Percentiles rank a stretch among this genome's conserved stretches.
phyloP scores from a whole-genome alignment of 2,113 vertebrate species.

The Nematolebias whitei region DNA sequence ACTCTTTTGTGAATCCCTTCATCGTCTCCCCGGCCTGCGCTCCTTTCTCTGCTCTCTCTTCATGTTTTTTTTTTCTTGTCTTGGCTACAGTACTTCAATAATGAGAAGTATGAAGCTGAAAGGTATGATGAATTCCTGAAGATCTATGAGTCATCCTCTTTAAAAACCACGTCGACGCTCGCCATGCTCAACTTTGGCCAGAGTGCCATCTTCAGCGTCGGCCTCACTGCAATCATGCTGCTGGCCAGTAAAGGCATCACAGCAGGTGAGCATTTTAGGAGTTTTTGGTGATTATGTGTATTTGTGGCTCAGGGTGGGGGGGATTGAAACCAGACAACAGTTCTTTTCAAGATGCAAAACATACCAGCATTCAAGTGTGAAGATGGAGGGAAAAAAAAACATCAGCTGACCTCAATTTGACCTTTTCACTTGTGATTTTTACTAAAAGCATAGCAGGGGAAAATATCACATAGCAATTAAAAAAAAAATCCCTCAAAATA shows the following conservation, averaged over 20 bases:
- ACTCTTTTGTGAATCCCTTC: constrained; percentile 29
- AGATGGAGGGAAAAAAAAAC: neutral
- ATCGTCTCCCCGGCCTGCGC: constrained; percentile 20
- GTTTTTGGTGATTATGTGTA: neutral
- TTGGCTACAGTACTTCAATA: constrained; percentile 93
- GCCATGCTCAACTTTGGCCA: constrained; percentile 98
- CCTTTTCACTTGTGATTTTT: constrained; percentile 11
- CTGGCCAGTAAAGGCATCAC: constrained; percentile 94
- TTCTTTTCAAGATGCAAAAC: neutral
- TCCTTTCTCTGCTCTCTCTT: constrained; percentile 14
- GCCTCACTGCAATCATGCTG: constrained; percentile 92
- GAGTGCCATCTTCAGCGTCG: constrained; percentile 91
- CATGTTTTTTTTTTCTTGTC: constrained; percentile 12
- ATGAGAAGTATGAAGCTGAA: constrained; percentile 95
- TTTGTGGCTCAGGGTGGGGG: neutral
- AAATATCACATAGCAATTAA: constrained; percentile 17
- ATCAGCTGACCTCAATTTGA: constrained; percentile 14
- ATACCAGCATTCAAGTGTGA: neutral
- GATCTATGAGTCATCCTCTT: constrained; percentile 89
- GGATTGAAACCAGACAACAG: neutral
- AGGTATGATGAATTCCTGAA: constrained; percentile 92
- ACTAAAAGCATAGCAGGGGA: neutral
- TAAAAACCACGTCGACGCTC: constrained; percentile 94
- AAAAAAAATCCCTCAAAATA: constrained; percentile 28
- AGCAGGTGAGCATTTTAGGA: constrained; percentile 81